Conservation (phyloP, 2,113 vertebrate species). For the Phaethornis superciliosus region DNA sequence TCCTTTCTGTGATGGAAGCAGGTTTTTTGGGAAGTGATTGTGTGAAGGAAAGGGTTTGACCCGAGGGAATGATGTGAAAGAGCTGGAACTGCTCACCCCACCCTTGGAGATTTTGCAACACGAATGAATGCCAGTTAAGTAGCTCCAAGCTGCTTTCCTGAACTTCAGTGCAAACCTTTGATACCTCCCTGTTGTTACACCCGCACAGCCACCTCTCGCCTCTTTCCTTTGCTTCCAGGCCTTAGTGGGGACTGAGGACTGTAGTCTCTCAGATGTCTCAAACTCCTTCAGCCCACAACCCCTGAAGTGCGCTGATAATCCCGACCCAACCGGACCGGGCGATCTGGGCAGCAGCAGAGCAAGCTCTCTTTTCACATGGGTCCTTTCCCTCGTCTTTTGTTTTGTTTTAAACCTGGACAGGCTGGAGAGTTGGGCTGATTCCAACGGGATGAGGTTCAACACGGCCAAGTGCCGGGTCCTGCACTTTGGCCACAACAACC, state of each 20-base stretch:
- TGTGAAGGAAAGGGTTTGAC: background rate
- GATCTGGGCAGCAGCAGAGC: background rate
- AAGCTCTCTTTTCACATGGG: background rate
- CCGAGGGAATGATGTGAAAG: background rate
- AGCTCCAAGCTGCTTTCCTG: background rate
- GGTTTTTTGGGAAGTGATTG: background rate
- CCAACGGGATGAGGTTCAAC: too few relatives aligned
- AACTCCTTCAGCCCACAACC: background rate
- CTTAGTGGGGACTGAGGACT: fast-evolving
- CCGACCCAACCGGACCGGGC: background rate
- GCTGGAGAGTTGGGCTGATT: too few relatives aligned
- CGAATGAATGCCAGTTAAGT: background rate
- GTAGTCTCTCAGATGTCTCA: background rate
- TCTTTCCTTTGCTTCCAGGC: background rate
- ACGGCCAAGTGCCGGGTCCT: too few relatives aligned
- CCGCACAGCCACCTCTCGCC: background rate
- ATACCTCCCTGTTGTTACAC: fast-evolving
- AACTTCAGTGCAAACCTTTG: background rate
- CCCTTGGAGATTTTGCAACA: background rate
- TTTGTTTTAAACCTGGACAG: too few relatives aligned
- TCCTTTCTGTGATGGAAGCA: background rate
- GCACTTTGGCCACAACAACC: too few relatives aligned
- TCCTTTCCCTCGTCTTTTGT: background rate
- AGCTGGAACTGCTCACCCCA: background rate
- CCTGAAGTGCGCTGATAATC: background rate